Percentiles rank a stretch among this genome's conserved stretches.
Evolutionary conservation across 2,888 invertebrate species (phyloP).

Genomic region (Arrhopalites spinosus): DNA sequence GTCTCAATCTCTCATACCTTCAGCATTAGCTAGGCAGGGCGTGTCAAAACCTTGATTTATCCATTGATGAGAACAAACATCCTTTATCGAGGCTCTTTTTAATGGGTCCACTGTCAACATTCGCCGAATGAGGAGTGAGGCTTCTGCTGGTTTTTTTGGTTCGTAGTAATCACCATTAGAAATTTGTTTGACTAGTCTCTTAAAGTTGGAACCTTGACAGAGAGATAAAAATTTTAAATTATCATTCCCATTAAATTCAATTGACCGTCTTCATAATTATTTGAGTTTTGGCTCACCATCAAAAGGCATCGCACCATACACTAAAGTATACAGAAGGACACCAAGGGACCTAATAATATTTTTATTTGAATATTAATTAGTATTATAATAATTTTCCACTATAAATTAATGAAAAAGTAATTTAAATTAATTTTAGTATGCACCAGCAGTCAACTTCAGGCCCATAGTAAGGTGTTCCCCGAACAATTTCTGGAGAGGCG

Average conservation of each 20-base stretch:
- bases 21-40: conserved; percentile 82
- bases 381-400: not conserved
- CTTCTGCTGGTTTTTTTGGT: conserved; percentile 89
- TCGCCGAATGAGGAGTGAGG: conserved; percentile 89
- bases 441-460: conserved; percentile 77
- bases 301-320: conserved; percentile 95
- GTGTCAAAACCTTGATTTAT: conserved; percentile 84
- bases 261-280: too few relatives aligned
- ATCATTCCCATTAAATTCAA: too few relatives aligned
- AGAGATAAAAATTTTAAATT: not conserved
- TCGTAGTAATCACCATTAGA: conserved; percentile 97
- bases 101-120: conserved; percentile 92
- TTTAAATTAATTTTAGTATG: not conserved
- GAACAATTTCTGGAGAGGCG: conserved; percentile 94
- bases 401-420: not conserved
- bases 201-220: conserved; percentile 85
- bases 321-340: conserved; percentile 93
- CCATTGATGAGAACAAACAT: conserved; percentile 97
- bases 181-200: conserved; percentile 93
- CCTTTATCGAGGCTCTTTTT: conserved; percentile 87
- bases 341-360: conserved; percentile 77
- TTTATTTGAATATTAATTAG: not conserved
- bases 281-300: not conserved
- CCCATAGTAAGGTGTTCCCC: conserved; percentile 91
- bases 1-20: too few relatives aligned